Percentiles rank a stretch among this genome's conserved stretches.
phyloP scores from a whole-genome alignment of 64 coral and sea anemone species.

The Pachyseris speciosa region DNA sequence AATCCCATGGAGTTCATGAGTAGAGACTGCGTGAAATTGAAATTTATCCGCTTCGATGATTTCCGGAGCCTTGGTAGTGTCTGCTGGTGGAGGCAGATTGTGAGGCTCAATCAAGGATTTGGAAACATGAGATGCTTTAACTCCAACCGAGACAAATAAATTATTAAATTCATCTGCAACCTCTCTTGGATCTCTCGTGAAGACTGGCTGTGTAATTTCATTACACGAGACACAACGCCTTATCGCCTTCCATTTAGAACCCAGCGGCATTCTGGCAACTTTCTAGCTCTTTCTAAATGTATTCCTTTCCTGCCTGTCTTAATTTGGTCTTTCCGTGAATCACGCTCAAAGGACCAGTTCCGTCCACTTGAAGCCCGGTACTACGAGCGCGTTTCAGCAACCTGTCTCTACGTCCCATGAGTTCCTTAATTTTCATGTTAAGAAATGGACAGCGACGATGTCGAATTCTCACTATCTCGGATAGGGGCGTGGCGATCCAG shows the following conservation, averaged over 20 bases:
- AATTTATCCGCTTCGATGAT: no score
- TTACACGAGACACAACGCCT: neutral
- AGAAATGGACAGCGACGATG: conserved; percentile 34
- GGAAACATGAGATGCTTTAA: no score
- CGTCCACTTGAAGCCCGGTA: conserved; percentile 55
- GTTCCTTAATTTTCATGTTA: conserved; percentile 14
- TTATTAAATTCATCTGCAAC: no score
- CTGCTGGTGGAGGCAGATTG: no score
- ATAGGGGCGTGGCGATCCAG: conserved; percentile 58
- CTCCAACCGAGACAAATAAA: no score
- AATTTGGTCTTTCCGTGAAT: conserved; percentile 44
- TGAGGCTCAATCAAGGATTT: no score
- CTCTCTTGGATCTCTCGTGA: no score
- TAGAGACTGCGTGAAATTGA: no score
- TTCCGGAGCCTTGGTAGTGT: no score
- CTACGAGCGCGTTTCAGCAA: conserved; percentile 29
- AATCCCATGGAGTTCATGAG: no score
- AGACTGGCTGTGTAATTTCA: neutral
- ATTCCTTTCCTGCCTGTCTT: conserved; percentile 46
- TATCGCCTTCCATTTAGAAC: neutral
- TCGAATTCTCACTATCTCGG: conserved; percentile 20
- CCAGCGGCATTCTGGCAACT: conserved; percentile 31
- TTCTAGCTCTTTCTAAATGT: conserved; percentile 62
- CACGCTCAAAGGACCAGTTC: conserved; percentile 56
- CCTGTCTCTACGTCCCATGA: conserved; percentile 43